Percentiles rank a stretch among this genome's conserved stretches.
Conservation (phyloP, 2,888 invertebrate species). For the Drosophila mercatorum region DNA sequence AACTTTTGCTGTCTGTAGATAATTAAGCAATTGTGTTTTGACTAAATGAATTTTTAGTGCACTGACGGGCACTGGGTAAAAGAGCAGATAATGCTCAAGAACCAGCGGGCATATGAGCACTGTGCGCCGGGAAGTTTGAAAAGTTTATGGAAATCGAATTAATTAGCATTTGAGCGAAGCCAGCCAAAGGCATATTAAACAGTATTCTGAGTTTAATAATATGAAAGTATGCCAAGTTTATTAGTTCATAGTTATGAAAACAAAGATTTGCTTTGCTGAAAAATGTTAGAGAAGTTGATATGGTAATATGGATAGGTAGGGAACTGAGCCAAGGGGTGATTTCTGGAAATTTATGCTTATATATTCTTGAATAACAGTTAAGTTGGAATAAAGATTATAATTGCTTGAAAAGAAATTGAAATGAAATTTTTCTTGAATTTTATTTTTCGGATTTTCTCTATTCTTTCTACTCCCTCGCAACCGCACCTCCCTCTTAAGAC, state of each 20-base stretch:
- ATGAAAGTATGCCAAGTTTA: not conserved
- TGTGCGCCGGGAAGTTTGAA: conserved; percentile 4
- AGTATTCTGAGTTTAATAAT: not conserved
- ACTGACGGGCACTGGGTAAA: conserved; percentile 10
- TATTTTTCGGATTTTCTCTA: too few species aligned
- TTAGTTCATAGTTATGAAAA: not conserved
- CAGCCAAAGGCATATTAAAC: not conserved
- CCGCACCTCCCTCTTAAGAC: too few species aligned
- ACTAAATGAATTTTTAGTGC: conserved; percentile 70
- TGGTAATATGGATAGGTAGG: not conserved
- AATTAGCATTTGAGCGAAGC: not conserved
- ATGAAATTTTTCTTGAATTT: too few species aligned
- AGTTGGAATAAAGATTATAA: too few species aligned
- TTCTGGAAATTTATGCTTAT: too few species aligned
- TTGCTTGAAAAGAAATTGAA: too few species aligned
- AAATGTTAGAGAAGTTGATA: not conserved
- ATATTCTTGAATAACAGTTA: too few species aligned
- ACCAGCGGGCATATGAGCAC: conserved; percentile 17
- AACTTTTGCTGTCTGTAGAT: conserved; percentile 62
- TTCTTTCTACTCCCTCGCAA: too few species aligned
- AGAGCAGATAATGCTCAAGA: conserved; percentile 14
- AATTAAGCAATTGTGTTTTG: conserved; percentile 80
- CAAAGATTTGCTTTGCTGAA: not conserved
- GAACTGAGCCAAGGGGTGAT: too few species aligned
- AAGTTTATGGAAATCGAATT: conserved; percentile 1